Base-by-base conservation (phyloP, 2,113 vertebrate species). In the Gavia stellata region DNA sequence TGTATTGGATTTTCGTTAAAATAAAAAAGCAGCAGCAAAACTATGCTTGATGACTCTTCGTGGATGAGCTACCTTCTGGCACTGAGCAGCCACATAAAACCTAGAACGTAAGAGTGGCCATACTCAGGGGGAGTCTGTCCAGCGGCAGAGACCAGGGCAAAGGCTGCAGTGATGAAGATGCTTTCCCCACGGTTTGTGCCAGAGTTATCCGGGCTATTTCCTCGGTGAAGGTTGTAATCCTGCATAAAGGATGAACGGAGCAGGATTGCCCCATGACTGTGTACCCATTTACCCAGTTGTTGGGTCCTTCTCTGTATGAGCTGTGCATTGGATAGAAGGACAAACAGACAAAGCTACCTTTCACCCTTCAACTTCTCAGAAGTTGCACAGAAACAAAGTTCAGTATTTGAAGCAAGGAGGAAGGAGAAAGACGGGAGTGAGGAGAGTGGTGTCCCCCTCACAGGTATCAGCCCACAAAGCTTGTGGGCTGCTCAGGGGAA, bases 1-100 rank as follows among this genome's bases (percentile, higher is more conserved):
- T 73, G 14, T 9, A 3, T 3, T 75, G 52, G n/a, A 53, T 79
- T 86, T 86, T n/a, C 4, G 2, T 59, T 72, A 45, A 81, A 88
- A 85, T 10, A 8, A 36, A 74, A 36, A 61, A 86, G 70, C 70
- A 38, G 56, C 17, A 55, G 33, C 15, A 28, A 72, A 88, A 33
- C 16, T 67, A 8, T 31, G 28, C 2, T 0, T 28, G 52, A 19
- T 72, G 71, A 10, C 19, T 80, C 13, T 59, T 55, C 0, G 0
- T 36, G 49, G 33, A 16, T 38, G 8, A 88, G 26, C 52, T 66
- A 16, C 0, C 0, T 45, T 78, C 34, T 65, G 71, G 56, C 40
- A 40, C 56, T 20, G 40, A n/a, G 44, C 20, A 42, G 19, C 16
- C 34, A 72, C 44, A 15, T 45, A 53, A 59, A 94, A 55, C 24